These are phyloP conservation scores for Sebastes iracundus DNA, from an alignment of 2,797 vertebrate species.

Conservation along the genomic window DNA sequence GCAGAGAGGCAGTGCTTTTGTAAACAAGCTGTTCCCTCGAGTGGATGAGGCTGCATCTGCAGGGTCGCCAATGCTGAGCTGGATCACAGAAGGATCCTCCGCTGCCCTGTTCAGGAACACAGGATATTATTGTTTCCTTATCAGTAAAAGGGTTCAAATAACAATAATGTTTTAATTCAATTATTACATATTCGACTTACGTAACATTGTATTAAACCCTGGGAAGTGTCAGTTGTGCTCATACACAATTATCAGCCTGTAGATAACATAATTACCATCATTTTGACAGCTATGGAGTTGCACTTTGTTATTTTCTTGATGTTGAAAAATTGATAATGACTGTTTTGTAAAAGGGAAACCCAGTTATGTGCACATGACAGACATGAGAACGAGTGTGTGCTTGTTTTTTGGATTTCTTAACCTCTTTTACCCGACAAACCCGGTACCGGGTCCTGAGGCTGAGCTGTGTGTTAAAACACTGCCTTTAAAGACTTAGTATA, in stretches of 20 bases:
- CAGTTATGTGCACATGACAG: not conserved
- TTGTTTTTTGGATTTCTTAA: too few relatives aligned
- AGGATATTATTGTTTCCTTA: not conserved
- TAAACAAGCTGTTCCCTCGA: constrained; percentile 70
- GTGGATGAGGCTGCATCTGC: constrained; percentile 37
- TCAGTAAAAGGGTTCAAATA: not conserved
- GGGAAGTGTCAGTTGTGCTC: not conserved
- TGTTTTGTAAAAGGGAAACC: not conserved
- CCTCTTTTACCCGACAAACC: too few relatives aligned
- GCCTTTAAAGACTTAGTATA: too few relatives aligned
- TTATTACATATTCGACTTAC: not conserved
- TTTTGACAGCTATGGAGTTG: not conserved
- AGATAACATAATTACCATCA: not conserved
- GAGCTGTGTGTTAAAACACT: too few relatives aligned
- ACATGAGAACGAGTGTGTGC: not conserved
- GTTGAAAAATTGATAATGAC: not conserved
- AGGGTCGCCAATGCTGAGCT: constrained; percentile 17
- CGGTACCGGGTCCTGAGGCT: too few relatives aligned
- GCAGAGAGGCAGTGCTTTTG: constrained; percentile 45
- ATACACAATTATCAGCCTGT: not conserved
- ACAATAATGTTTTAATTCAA: not conserved
- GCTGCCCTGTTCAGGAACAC: not conserved
- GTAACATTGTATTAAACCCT: not conserved
- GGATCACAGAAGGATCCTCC: not conserved
- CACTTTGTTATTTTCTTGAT: too few relatives aligned